Conservation (phyloP, 2,797 vertebrate species). For the Enteromius treurensis region DNA sequence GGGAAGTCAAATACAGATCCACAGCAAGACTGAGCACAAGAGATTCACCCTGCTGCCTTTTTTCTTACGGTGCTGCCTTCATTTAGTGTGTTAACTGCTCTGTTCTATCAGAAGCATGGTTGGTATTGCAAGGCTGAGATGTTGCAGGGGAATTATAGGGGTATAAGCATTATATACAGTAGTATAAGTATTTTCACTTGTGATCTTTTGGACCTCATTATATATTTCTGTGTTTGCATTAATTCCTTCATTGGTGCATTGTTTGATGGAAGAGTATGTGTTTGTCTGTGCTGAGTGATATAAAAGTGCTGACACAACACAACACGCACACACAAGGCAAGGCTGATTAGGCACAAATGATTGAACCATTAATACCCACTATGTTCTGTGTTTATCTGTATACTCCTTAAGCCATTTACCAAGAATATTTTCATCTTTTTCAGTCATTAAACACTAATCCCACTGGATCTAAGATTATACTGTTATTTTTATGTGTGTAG, state of each 20-base stretch:
- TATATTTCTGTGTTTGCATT: not conserved
- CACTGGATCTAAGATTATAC: conserved; percentile 27
- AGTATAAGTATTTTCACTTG: not conserved
- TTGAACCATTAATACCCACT: conserved; percentile 55
- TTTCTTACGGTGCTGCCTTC: not conserved
- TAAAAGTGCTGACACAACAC: conserved; percentile 36
- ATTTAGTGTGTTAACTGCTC: not conserved
- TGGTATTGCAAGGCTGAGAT: not conserved
- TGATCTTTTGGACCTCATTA: not conserved
- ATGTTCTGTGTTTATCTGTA: conserved; percentile 43
- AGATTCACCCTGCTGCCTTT: conserved; percentile 20
- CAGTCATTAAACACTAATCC: conserved; percentile 25
- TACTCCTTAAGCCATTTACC: conserved; percentile 38
- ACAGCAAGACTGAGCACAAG: not conserved
- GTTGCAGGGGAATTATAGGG: not conserved
- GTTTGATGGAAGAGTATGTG: conserved; percentile 1
- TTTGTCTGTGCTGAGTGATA: conserved; percentile 33
- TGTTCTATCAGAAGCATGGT: not conserved
- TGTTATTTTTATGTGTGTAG: conserved; percentile 47
- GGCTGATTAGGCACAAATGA: conserved; percentile 64
- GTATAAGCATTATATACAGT: no score
- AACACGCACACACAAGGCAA: conserved; percentile 48
- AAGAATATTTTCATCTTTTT: not conserved
- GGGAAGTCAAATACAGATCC: conserved; percentile 25
- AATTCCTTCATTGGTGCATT: not conserved